phyloP scores from a whole-genome alignment of 2,888 invertebrate genomes.

The Limnephilus marmoratus region DNA sequence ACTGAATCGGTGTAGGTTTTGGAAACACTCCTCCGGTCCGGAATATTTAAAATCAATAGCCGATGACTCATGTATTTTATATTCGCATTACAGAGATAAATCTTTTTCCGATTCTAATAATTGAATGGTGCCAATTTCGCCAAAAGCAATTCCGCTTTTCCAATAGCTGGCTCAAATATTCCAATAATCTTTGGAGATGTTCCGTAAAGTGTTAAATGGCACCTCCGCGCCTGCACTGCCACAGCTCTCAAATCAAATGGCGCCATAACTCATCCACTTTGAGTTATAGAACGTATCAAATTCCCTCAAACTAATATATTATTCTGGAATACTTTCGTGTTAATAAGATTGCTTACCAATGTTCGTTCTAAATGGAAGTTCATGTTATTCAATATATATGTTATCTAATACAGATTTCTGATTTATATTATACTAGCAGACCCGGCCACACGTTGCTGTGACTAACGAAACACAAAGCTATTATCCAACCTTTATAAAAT shows the following conservation, averaged over 20 bases:
- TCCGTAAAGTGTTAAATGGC: constrained; percentile 24
- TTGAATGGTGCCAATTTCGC: constrained; percentile 35
- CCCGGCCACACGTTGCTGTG: no score
- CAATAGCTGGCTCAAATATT: constrained; percentile 46
- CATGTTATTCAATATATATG: neutral
- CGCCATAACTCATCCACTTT: neutral
- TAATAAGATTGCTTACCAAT: neutral
- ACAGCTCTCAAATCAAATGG: constrained; percentile 11
- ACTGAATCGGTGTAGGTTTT: no score
- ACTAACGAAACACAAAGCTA: no score
- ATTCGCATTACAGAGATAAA: neutral
- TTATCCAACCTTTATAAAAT: no score
- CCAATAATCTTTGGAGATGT: constrained; percentile 26
- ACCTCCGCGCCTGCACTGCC: neutral
- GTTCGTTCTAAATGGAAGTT: neutral
- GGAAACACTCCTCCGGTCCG: no score
- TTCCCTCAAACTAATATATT: neutral
- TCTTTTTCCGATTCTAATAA: constrained; percentile 26
- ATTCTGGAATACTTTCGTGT: neutral
- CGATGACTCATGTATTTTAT: constrained; percentile 9
- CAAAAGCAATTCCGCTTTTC: constrained; percentile 47
- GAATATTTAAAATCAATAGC: neutral
- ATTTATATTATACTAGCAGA: no score
- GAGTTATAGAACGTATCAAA: neutral
- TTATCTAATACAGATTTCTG: no score